Percentiles rank a stretch among this genome's conserved stretches.
Conservation (phyloP, 2,888 invertebrate genomes). For the Digitonthophagus gazella region DNA sequence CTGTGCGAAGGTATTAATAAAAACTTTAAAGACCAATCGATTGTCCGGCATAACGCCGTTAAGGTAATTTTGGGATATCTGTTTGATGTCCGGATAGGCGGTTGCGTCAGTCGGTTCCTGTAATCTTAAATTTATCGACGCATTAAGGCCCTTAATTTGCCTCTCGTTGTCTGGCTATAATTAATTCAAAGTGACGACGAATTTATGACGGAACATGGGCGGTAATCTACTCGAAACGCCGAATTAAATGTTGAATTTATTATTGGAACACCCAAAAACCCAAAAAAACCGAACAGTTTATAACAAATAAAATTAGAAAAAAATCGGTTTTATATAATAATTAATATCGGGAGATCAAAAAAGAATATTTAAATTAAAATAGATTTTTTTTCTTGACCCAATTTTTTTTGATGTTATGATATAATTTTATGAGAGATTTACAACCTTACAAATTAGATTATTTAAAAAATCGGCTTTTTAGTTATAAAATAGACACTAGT, state of each 20-base stretch:
- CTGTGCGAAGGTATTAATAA: background rate
- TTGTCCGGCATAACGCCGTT: background rate
- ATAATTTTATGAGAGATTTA: too few species aligned
- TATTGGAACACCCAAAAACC: background rate
- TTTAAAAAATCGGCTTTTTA: too few species aligned
- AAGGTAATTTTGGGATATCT: background rate
- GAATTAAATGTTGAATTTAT: background rate
- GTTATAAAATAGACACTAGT: too few species aligned
- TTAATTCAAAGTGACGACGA: background rate
- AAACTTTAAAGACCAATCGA: background rate
- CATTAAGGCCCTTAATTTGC: background rate
- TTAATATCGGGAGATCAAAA: too few species aligned
- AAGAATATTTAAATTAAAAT: too few species aligned
- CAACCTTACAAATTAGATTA: too few species aligned
- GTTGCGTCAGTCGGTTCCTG: background rate
- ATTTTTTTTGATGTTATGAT: too few species aligned
- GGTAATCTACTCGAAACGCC: background rate
- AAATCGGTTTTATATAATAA: too few species aligned
- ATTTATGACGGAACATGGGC: background rate
- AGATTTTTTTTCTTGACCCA: too few species aligned
- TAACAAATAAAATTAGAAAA: background rate
- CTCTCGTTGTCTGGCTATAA: background rate
- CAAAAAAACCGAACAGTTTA: background rate
- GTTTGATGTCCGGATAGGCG: background rate
- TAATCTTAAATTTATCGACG: background rate